A percentile compares a stretch with the other conserved stretches of the same genome.
Evolutionary conservation across 1,140 invertebrate genomes (phyloP).

Genomic region (Meloidogyne hapla): DNA sequence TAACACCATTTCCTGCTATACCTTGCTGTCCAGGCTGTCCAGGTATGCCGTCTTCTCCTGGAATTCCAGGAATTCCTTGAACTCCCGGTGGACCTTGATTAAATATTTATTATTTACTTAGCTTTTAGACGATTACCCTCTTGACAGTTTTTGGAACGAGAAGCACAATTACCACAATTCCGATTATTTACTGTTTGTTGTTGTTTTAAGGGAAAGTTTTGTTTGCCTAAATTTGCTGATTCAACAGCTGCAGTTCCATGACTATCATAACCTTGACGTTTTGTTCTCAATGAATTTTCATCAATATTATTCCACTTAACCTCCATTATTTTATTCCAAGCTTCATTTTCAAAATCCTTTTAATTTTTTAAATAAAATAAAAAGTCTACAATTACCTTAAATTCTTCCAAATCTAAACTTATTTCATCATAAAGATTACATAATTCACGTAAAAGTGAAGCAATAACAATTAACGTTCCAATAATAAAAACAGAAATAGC

Average conservation of each 20-base stretch:
- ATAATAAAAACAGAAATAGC: conserved; percentile 43
- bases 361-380: not conserved
- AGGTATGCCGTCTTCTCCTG: conserved; percentile 34
- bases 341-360: conserved; percentile 49
- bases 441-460: conserved; percentile 41
- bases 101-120: too few species aligned
- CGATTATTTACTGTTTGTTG: not conserved
- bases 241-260: conserved; percentile 20
- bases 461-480: conserved; percentile 35
- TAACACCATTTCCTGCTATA: not conserved
- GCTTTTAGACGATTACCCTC: too few species aligned
- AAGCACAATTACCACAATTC: conserved; percentile 24
- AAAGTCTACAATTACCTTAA: conserved; percentile 21
- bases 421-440: conserved; percentile 46
- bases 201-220: not conserved
- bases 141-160: conserved; percentile 41
- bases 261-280: not conserved
- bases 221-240: not conserved
- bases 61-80: conserved; percentile 23
- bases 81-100: conserved; percentile 21
- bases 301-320: not conserved
- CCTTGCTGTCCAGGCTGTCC: conserved; percentile 34
- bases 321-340: conserved; percentile 52
- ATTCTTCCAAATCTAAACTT: conserved; percentile 41
- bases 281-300: not conserved